Evolutionary conservation across 2,888 invertebrate species (phyloP), one percentile per base, ranked within the genome.

Genomic region (Cactoblastis cactorum): DNA sequence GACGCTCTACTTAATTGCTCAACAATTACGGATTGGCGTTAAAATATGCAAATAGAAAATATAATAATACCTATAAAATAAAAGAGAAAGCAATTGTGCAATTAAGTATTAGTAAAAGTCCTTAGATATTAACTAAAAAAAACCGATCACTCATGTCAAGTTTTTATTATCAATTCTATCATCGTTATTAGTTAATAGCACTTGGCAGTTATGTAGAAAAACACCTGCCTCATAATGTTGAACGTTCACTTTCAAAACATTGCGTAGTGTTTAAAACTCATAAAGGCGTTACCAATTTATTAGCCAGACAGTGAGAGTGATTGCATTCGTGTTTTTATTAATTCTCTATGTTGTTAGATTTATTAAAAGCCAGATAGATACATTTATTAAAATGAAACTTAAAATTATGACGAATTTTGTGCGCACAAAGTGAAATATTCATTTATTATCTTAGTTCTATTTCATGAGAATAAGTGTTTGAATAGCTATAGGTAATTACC

Each of bases 161-260:
- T 3, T n/a, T 35, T 35, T 37, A 14, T 22, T 12, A 39, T 22
- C 22, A 22, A 22, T n/a, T 22, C 19, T 19, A 6, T 12, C 18
- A 39, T 22, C 19, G 39, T 22, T 18, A 19, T 38, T 39, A 39
- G 19, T 39, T 39, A 39, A 18, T 39, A n/a, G 18, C 11, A 37
- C 9, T 9, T n/a, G 12, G 19, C 11, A 39, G 33, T 22, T 22
- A 22, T 22, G 22, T 37, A 37, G 19, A 24, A 22, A 24, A 12
- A 22, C 8, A 41, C 34, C 34, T 35, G 34, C 34, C 14, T 14
- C 24, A 41, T 28, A 28, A 28, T 43, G 11, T 15, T 11, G 28
- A 28, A 43, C 28, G 14, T 43, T 43, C 43, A 43, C 43, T 32
- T 43, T 43, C 43, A 43, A 43, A 43, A 43, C 43, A 28, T 32